Evolutionary conservation across 2,888 invertebrate genomes (phyloP), one percentile per base, ranked within the genome.

Genomic region (Cataglyphis altisquamis): DNA sequence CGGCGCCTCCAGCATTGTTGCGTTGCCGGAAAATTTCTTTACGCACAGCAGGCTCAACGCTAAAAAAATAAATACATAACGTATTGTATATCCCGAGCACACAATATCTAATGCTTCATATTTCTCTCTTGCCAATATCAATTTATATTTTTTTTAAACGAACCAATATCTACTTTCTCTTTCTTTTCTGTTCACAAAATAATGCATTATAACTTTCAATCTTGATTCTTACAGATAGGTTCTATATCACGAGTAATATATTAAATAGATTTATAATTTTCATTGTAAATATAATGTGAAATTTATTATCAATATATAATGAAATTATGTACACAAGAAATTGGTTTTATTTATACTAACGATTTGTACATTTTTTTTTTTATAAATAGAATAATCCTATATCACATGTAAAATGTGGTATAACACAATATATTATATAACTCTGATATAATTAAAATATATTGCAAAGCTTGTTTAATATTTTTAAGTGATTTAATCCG

Each of bases 11-110:
- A 94, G 89, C 94, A 94, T 94, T 68, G 90, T 88, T 82, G 89
- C 89, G 89, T 88, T 92, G 84, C 91, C 91, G 87, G 92, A 91
- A 82, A 93, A 93, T 91, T 93, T 92, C 87, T 93, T 93, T 82
- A 93, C 92, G 90, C 94, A 94, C 89, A 94, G 94, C 94, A 94
- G 94, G 94, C 94, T 94, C 85, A 94, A 90, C 91, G 94, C 94
- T 94, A 89, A 1, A 91, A 92, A 52, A 57, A 55, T 9, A 48
- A 48, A 5, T 21, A 52, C 25, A 25, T 25, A 10, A 52, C 25
- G 1, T 57, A 57, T 21, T 21, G 21, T 21, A 57, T 5, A 57
- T 57, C 21, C 21, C 48, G 8, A 55, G n/a, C 12, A 57, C 48
- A 52, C n/a, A 52, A 52, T 52, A 12, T 0, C 12, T 41, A 12